Evolutionary conservation across 2,797 vertebrate genomes (phyloP).

Genomic region (Pyrocephalus nanus): DNA sequence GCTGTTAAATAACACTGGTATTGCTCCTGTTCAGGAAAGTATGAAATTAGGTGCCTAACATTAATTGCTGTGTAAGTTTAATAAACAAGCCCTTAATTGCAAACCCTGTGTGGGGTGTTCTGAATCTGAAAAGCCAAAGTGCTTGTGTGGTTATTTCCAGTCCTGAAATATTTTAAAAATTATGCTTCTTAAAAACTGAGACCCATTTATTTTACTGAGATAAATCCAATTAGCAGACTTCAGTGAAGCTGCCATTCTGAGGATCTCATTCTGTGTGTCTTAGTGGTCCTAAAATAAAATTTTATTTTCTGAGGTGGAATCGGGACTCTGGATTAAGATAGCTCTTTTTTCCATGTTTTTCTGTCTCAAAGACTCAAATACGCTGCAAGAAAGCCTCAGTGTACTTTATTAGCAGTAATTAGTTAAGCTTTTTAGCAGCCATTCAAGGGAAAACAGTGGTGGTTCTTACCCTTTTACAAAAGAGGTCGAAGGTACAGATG

Average conservation of each 20-base stretch:
- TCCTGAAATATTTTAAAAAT: neutral
- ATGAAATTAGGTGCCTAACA: neutral
- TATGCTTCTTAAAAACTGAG: neutral
- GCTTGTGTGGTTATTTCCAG: neutral
- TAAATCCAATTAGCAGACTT: neutral
- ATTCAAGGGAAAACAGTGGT: neutral
- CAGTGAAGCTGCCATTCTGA: neutral
- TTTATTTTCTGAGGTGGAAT: neutral
- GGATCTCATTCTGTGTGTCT: neutral
- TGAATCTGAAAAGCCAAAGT: neutral
- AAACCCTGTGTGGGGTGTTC: neutral
- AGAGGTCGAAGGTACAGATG: neutral
- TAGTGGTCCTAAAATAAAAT: neutral
- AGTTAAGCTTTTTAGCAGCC: conserved; percentile 16
- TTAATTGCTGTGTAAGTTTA: neutral
- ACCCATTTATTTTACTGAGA: neutral
- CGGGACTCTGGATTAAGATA: neutral
- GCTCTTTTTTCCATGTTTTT: neutral
- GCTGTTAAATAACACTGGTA: neutral
- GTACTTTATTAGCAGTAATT: conserved; percentile 5
- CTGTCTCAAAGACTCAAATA: neutral
- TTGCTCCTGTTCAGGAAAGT: neutral
- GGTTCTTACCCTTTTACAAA: neutral
- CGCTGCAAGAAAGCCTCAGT: neutral
- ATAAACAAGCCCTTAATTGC: neutral